phyloP scores from a whole-genome alignment of 2,797 vertebrate genomes.

The Carcharodon carcharias region DNA sequence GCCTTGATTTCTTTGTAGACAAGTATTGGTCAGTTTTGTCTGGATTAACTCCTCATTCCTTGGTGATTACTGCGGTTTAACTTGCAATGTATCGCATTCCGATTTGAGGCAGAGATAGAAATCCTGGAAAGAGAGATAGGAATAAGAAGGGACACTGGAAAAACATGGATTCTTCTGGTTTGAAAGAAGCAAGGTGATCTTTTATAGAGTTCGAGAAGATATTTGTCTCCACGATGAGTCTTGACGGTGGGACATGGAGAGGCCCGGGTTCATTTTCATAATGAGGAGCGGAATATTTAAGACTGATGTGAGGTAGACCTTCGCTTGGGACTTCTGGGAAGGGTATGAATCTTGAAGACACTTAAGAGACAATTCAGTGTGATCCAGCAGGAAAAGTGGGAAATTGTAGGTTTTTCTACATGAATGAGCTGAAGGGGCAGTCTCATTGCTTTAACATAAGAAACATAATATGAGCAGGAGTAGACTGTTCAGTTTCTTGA shows the following conservation, averaged over 20 bases:
- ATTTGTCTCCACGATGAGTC: background rate
- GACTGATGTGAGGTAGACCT: background rate
- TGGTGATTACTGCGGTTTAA: too few species aligned
- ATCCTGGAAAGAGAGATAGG: too few species aligned
- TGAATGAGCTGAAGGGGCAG: too few species aligned
- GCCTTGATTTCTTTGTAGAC: too few species aligned
- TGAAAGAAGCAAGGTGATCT: background rate
- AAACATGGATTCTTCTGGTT: background rate
- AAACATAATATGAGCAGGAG: too few species aligned
- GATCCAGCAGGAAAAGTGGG: background rate
- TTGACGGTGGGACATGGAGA: background rate
- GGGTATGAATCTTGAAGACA: background rate
- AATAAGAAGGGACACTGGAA: too few species aligned
- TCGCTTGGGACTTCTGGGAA: background rate
- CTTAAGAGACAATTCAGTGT: background rate
- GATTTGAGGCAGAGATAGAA: too few species aligned
- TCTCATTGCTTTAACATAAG: too few species aligned
- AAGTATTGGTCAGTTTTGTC: too few species aligned
- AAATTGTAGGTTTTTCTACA: background rate
- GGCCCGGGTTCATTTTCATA: background rate
- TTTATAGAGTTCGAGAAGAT: background rate
- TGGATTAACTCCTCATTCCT: too few species aligned
- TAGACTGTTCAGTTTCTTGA: too few species aligned
- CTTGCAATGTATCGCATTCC: too few species aligned
- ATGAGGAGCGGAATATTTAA: background rate